Percentiles rank a stretch among this genome's conserved stretches.
Evolutionary conservation across 2,797 vertebrate genomes (phyloP).

Genomic region (Valencia hispanica): DNA sequence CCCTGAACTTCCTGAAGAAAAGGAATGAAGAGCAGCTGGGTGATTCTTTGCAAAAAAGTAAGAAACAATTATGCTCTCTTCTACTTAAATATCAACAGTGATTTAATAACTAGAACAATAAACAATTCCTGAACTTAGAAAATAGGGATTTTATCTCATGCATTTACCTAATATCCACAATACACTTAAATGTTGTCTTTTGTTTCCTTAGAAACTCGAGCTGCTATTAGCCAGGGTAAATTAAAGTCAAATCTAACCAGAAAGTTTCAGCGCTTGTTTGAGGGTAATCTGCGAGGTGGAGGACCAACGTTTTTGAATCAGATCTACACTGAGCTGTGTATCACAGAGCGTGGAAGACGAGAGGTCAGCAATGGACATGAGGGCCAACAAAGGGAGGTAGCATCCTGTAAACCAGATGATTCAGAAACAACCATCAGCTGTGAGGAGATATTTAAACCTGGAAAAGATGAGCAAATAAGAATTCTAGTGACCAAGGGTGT

Average conservation of each 20-base stretch:
- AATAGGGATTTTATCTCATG: background rate
- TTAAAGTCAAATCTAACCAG: slow-evolving; percentile 33
- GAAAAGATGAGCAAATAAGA: slow-evolving; percentile 16
- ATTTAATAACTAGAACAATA: background rate
- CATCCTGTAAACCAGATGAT: background rate
- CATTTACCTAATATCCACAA: background rate
- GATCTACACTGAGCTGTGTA: slow-evolving; percentile 47
- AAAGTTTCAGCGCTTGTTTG: slow-evolving; percentile 40
- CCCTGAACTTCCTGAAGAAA: slow-evolving; percentile 37
- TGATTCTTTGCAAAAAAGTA: slow-evolving; percentile 39
- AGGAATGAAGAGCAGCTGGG: slow-evolving; percentile 32
- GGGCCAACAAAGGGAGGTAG: slow-evolving; percentile 32
- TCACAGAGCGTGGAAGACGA: slow-evolving; percentile 21
- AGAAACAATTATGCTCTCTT: background rate
- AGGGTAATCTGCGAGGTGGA: slow-evolving; percentile 31
- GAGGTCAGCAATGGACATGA: slow-evolving; percentile 29
- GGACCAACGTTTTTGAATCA: slow-evolving; percentile 26
- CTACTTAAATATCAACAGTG: background rate
- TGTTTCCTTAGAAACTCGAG: slow-evolving; percentile 28
- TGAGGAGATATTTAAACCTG: slow-evolving; percentile 38
- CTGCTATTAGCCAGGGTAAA: slow-evolving; percentile 22
- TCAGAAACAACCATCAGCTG: slow-evolving; percentile 17
- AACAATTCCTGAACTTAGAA: background rate
- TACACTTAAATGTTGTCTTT: background rate
- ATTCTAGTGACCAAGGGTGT: slow-evolving; percentile 52